phyloP scores from a whole-genome alignment of 1,140 invertebrate species.

The Cotesia vestalis region DNA sequence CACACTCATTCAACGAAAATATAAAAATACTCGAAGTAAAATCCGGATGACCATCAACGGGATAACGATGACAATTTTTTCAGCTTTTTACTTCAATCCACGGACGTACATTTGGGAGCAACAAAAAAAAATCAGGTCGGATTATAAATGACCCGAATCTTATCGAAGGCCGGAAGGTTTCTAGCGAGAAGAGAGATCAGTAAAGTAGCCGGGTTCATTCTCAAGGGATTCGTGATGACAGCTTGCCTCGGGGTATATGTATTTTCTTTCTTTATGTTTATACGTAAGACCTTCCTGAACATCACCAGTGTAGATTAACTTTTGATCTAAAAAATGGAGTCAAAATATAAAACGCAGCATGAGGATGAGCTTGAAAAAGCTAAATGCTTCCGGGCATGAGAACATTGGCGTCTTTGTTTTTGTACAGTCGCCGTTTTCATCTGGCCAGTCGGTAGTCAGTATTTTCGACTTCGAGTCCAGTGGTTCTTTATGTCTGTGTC shows the following conservation, averaged over 20 bases:
- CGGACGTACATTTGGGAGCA: conserved; percentile 7
- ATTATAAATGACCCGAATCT: conserved; percentile 58
- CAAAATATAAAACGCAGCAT: conserved; percentile 12
- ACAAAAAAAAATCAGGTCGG: conserved; percentile 36
- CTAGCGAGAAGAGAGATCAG: conserved; percentile 49
- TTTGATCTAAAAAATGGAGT: conserved; percentile 45
- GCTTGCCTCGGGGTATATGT: conserved; percentile 45
- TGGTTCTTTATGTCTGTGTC: neutral
- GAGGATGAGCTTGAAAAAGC: conserved; percentile 11
- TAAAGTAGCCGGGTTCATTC: conserved; percentile 43
- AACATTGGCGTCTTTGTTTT: conserved; percentile 12
- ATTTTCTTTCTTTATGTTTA: conserved; percentile 25
- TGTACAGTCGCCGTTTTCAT: conserved; percentile 1
- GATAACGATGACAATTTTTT: conserved; percentile 30
- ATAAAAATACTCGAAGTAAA: neutral
- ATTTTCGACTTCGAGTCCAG: conserved; percentile 19
- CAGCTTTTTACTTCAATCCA: neutral
- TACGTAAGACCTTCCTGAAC: conserved; percentile 20
- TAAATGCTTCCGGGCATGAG: conserved; percentile 7
- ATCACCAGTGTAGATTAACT: conserved; percentile 51
- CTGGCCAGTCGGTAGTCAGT: neutral
- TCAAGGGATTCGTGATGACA: conserved; percentile 55
- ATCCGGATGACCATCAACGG: neutral
- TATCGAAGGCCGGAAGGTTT: conserved; percentile 50
- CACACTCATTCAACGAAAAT: neutral